Conservation (phyloP, 2,797 vertebrate species). For the Psittacula derbiana region DNA sequence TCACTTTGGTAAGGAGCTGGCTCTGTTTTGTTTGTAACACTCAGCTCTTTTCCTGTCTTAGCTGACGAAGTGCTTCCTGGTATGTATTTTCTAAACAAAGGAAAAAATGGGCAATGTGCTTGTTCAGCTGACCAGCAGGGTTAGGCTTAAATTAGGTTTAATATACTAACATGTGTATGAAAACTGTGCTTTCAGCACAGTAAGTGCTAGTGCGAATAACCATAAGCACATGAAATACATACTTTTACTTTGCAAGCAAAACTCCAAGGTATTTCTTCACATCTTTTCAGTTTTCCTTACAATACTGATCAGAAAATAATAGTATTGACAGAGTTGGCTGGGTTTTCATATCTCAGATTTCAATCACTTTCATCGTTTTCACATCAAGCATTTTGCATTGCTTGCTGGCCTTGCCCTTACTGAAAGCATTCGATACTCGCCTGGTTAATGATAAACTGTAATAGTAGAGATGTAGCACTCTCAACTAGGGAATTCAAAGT, state of each 20-base stretch:
- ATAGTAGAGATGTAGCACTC: neutral
- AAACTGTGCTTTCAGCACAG: neutral
- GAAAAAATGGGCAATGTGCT: neutral
- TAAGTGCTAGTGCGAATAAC: neutral
- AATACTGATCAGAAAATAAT: neutral
- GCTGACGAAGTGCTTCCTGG: neutral
- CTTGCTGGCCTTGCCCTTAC: neutral
- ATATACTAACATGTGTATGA: neutral
- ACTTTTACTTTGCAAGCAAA: neutral
- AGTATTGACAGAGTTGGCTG: neutral
- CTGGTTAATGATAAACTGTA: neutral
- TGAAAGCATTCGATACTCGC: neutral
- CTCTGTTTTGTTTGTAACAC: neutral
- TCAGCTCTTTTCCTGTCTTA: neutral
- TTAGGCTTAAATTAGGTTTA: neutral
- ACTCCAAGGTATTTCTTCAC: neutral
- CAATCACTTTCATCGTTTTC: neutral
- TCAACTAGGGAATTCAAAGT: neutral
- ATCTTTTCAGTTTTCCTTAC: neutral
- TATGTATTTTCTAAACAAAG: constrained; percentile 13
- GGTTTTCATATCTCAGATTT: neutral
- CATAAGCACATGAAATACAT: neutral
- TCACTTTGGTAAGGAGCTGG: neutral
- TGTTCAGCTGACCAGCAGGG: neutral
- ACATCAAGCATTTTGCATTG: neutral